Base-by-base conservation (phyloP, 1,140 invertebrate genomes). In the Leptoteleia sp. region DNA sequence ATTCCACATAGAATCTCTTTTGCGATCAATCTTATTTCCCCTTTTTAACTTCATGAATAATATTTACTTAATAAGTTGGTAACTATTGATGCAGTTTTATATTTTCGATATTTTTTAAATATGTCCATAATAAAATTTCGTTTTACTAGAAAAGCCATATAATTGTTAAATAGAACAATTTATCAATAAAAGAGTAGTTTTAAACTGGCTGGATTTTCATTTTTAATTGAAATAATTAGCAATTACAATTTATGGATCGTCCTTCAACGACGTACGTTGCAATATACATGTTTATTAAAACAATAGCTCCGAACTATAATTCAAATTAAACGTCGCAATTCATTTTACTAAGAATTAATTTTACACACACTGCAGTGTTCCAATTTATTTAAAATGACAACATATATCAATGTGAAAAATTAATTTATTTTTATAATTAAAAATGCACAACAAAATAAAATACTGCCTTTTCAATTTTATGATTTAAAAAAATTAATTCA, bases 281-380 rank as follows among this genome's bases (percentile, higher is more conserved):
- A 45, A 16, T 55, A 29, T 40, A 43, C 29, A n/a, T 55, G 40
- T 67, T 67, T 43, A 47, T 55, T 55, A 37, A 68, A 57, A 68
- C 64, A 68, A 68, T 57, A 38, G 33, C 22, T 57, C 38, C 31
- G 4, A 38, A 57, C 64, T 57, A 57, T 48, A 67, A 67, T 54
- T 54, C 48, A 54, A 35, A 54, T 67, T 54, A 68, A 68, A 57
- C 43, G 64, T 31, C 33, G 52, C 42, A 31, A 48, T 57, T 57
- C 12, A 40, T 57, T 68, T 57, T 68, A 68, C 64, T 57, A 40
- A 68, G 64, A 68, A 68, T 48, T 35, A 9, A 68, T 57, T 68
- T 48, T 15, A 38, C 27, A 27, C 8, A 13, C 27, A 7, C 5
- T 37, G 9, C 31, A 42, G 2, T 50, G 35, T 64, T 64, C 29